Conservation (phyloP, 2,888 invertebrate species). For the Plagiodera versicolora region DNA sequence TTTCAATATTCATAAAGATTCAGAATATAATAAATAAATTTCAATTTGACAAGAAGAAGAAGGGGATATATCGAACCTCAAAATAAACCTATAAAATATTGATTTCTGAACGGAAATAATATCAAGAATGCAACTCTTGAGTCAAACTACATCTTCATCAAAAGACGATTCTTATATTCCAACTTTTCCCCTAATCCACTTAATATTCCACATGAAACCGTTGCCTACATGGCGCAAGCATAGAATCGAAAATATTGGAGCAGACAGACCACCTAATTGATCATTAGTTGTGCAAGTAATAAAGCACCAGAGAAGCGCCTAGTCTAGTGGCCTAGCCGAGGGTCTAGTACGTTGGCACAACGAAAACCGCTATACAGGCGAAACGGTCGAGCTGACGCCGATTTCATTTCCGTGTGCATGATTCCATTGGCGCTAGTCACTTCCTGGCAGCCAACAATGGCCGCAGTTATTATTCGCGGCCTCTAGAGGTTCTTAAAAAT, state of each 20-base stretch:
- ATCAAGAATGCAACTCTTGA: no score
- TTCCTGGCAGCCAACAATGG: slow-evolving; percentile 32
- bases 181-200: no score
- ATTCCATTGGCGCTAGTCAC: slow-evolving; percentile 31
- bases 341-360: neutral
- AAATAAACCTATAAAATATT: no score
- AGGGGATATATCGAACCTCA: no score
- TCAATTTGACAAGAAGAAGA: no score
- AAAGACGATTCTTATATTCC: no score
- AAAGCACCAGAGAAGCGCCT: slow-evolving; percentile 1
- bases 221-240: neutral
- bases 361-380: slow-evolving; percentile 11
- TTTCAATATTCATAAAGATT: no score
- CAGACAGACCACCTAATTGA: slow-evolving; percentile 19
- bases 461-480: slow-evolving; percentile 34
- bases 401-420: slow-evolving; percentile 26
- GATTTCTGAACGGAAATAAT: no score
- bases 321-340: slow-evolving; percentile 18
- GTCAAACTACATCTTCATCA: no score
- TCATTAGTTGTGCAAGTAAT: slow-evolving; percentile 22
- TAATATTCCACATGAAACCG: no score
- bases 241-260: neutral
- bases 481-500: slow-evolving; percentile 36
- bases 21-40: no score
- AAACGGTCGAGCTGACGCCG: slow-evolving; percentile 21